Conservation (phyloP, 2,888 invertebrate species). For the Epistrophella euchroma region DNA sequence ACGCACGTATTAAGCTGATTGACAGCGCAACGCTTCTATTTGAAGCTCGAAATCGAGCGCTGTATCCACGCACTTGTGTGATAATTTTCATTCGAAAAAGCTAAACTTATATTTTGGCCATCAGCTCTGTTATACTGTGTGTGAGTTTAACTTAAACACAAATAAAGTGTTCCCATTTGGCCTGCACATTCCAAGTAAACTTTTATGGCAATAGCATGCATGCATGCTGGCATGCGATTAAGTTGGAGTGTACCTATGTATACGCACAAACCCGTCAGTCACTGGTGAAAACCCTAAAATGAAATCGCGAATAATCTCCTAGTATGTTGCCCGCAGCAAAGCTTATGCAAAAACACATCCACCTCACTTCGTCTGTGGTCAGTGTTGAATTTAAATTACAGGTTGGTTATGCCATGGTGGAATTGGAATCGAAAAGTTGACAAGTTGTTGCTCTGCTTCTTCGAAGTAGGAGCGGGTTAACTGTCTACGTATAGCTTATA, state of each 20-base stretch:
- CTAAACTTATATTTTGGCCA: constrained; percentile 41
- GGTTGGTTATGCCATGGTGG: constrained; percentile 39
- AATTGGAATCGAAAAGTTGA: constrained; percentile 11
- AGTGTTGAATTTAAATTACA: constrained; percentile 52
- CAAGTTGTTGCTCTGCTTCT: constrained; percentile 48
- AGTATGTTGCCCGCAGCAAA: constrained; percentile 14
- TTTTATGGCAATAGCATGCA: constrained; percentile 66
- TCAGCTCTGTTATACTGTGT: neutral
- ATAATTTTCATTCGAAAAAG: constrained; percentile 46
- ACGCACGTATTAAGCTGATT: constrained; percentile 42
- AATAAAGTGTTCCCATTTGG: constrained; percentile 55
- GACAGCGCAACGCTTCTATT: constrained; percentile 52
- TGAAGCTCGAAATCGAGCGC: constrained; percentile 36
- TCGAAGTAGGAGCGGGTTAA: constrained; percentile 10
- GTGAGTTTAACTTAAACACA: constrained; percentile 13
- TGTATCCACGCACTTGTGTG: constrained; percentile 12
- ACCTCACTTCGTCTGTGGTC: constrained; percentile 6
- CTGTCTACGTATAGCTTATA: constrained; percentile 1
- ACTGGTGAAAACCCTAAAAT: constrained; percentile 69
- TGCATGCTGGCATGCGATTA: constrained; percentile 53
- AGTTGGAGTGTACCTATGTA: constrained; percentile 8
- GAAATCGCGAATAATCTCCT: constrained; percentile 47
- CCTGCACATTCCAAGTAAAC: constrained; percentile 66
- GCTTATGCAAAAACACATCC: constrained; percentile 46
- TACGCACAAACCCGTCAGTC: constrained; percentile 27